Percentiles rank a stretch among this genome's conserved stretches.
These are phyloP conservation scores for Helleia helle DNA, from an alignment of 2,888 invertebrate genomes.

Conservation along the genomic window DNA sequence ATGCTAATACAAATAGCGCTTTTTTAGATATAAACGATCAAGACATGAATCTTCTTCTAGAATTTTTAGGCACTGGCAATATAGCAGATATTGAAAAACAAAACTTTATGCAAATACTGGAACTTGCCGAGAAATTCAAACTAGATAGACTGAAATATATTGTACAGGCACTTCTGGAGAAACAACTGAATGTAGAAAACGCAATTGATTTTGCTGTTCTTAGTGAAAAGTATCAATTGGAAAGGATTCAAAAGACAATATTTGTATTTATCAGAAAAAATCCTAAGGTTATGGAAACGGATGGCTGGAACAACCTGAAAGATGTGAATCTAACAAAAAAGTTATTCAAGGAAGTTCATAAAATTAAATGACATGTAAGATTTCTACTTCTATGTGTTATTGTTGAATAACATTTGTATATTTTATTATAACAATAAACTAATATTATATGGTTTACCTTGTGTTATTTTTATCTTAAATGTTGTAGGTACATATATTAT, in stretches of 20 bases:
- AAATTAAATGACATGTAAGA: constrained; percentile 5
- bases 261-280: constrained; percentile 43
- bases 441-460: background rate
- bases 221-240: constrained; percentile 42
- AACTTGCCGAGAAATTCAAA: constrained; percentile 40
- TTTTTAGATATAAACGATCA: constrained; percentile 38
- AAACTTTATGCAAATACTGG: constrained; percentile 37
- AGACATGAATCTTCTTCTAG: constrained; percentile 42
- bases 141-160: constrained; percentile 34
- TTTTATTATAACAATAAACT: background rate
- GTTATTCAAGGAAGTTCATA: constrained; percentile 27
- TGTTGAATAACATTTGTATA: background rate
- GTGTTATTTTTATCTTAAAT: too few species aligned
- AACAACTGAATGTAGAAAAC: constrained; percentile 41
- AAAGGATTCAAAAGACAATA: constrained; percentile 32
- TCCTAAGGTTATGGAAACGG: constrained; percentile 39
- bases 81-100: constrained; percentile 37
- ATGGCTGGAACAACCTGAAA: constrained; percentile 43
- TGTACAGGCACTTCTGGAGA: constrained; percentile 32
- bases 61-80: constrained; percentile 49
- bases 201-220: constrained; percentile 44
- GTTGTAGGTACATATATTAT: background rate
- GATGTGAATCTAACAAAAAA: constrained; percentile 48
- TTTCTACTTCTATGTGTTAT: background rate
- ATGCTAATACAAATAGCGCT: constrained; percentile 23